Evolutionary conservation across 1,140 invertebrate species (phyloP).

Genomic region (Venturia canescens): DNA sequence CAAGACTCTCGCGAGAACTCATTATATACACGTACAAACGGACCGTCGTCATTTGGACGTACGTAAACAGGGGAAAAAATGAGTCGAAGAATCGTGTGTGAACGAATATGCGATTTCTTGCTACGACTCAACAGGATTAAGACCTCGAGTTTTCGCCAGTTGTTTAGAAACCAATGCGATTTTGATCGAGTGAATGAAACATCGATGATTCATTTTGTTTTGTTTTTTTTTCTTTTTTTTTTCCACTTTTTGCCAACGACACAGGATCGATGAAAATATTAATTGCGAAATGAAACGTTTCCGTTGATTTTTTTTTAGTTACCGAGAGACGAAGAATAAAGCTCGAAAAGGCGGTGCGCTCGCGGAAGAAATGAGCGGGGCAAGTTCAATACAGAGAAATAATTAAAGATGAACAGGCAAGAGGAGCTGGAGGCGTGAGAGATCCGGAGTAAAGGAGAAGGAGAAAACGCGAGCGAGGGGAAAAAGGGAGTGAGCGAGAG

Average conservation of each 20-base stretch:
- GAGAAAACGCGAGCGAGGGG: constrained; percentile 1
- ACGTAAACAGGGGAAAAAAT: no score
- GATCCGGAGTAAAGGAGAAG: background rate
- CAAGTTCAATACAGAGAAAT: constrained; percentile 26
- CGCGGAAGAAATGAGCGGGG: background rate
- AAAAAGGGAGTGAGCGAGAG: constrained; percentile 20
- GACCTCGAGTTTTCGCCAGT: no score
- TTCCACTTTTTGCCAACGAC: no score
- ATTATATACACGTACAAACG: background rate
- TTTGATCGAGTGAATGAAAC: no score
- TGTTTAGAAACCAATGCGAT: no score
- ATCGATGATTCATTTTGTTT: no score
- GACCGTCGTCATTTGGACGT: no score
- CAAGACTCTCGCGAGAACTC: background rate
- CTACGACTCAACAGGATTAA: no score
- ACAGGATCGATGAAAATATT: background rate
- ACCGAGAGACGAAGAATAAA: no score
- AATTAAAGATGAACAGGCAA: constrained; percentile 18
- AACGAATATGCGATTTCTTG: background rate
- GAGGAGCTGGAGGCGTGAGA: background rate
- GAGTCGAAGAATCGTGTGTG: background rate
- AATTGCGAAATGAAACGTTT: background rate
- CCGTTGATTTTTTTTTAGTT: background rate
- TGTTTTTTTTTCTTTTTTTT: no score
- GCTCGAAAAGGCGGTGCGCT: background rate